Percentiles rank a stretch among this genome's conserved stretches.
These are phyloP conservation scores for Triplophysa yarkandensis DNA, from an alignment of 2,797 vertebrate species.

Conservation along the genomic window DNA sequence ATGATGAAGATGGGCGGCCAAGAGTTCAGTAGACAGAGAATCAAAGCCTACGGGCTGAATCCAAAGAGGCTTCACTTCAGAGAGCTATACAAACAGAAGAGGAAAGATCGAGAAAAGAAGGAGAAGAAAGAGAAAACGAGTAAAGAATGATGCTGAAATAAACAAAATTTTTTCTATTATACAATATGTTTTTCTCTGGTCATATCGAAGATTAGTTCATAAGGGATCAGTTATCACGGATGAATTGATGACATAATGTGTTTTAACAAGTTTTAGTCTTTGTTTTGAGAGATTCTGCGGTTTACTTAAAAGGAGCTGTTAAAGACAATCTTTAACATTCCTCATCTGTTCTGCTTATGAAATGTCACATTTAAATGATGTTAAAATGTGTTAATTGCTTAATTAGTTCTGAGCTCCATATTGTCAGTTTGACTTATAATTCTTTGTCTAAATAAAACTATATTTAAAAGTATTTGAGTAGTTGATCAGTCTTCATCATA, in stretches of 20 bases:
- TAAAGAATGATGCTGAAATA: conserved; percentile 51
- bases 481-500: too few relatives aligned
- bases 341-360: not conserved
- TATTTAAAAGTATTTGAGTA: not conserved
- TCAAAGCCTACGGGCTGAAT: conserved; percentile 88
- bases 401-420: not conserved
- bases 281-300: not conserved
- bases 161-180: conserved; percentile 7
- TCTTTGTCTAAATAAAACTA: not conserved
- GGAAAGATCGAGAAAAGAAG: conserved; percentile 67
- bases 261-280: not conserved
- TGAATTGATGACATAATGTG: not conserved
- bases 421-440: not conserved
- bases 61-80: conserved; percentile 84
- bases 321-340: not conserved
- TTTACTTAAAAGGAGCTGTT: not conserved
- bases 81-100: conserved; percentile 76
- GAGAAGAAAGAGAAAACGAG: conserved; percentile 60
- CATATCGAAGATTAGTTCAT: not conserved
- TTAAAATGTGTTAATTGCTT: not conserved
- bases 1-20: conserved; percentile 77
- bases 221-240: conserved; percentile 3
- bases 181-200: not conserved
- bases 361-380: not conserved
- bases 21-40: conserved; percentile 83